Conservation (phyloP, 2,888 invertebrate species). For the Andrena flavipes region DNA sequence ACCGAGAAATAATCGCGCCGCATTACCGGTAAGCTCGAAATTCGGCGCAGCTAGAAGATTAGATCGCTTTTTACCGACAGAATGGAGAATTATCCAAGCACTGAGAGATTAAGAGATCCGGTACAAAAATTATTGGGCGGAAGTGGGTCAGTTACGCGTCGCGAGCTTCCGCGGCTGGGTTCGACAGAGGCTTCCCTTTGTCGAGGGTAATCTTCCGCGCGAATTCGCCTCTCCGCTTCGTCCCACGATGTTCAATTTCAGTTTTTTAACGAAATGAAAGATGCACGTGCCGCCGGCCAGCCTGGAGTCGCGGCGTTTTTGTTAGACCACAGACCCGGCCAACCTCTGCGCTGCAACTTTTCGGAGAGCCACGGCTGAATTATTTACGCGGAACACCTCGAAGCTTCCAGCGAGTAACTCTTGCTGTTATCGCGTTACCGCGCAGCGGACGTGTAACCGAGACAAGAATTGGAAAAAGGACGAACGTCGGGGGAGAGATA, state of each 20-base stretch:
- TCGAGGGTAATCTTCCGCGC: conserved; percentile 12
- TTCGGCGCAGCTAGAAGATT: too few relatives aligned
- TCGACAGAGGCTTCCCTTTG: conserved; percentile 27
- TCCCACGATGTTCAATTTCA: conserved; percentile 7
- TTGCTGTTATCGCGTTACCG: conserved; percentile 72
- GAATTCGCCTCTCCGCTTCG: conserved; percentile 3
- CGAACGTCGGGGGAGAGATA: not conserved
- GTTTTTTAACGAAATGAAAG: conserved; percentile 20
- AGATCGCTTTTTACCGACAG: not conserved
- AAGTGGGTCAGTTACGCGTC: not conserved
- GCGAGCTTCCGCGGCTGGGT: not conserved
- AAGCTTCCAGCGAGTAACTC: conserved; percentile 71
- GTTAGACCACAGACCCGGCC: conserved; percentile 7
- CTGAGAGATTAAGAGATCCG: not conserved
- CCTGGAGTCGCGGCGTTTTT: conserved; percentile 8
- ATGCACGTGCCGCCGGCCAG: conserved; percentile 12
- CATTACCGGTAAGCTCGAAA: too few relatives aligned
- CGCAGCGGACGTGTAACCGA: conserved; percentile 30
- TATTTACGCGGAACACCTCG: conserved; percentile 77
- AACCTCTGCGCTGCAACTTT: conserved; percentile 51
- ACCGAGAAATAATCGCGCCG: too few relatives aligned
- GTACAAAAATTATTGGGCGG: not conserved
- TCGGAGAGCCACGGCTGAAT: conserved; percentile 71
- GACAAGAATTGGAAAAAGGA: conserved; percentile 36
- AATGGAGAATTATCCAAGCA: not conserved